Evolutionary conservation across 2,888 invertebrate genomes (phyloP).

Genomic region (Melanostoma mellinum): DNA sequence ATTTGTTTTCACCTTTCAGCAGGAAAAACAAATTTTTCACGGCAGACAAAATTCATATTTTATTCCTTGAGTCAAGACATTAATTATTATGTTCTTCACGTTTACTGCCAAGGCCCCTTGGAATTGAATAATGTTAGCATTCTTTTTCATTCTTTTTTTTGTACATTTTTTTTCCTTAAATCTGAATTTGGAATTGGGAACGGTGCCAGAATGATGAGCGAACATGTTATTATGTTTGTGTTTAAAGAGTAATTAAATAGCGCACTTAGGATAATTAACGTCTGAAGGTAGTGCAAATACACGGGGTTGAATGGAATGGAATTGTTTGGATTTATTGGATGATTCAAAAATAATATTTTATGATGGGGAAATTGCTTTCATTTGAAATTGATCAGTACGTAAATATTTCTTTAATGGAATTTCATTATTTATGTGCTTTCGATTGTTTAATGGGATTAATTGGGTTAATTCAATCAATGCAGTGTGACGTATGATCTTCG

Average conservation of each 20-base stretch:
- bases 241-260: conserved; percentile 31
- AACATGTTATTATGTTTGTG: conserved; percentile 2
- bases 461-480: too few relatives aligned
- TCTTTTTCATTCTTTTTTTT: conserved; percentile 2
- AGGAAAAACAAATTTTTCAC: conserved; percentile 27
- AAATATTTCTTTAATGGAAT: too few relatives aligned
- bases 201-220: conserved; percentile 2
- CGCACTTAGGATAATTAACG: conserved; percentile 29
- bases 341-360: background rate
- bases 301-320: background rate
- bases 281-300: conserved; percentile 22
- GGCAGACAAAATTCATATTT: background rate
- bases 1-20: conserved; percentile 17
- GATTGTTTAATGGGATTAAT: too few relatives aligned
- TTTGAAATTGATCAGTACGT: too few relatives aligned
- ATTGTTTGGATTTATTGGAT: conserved; percentile 2
- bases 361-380: too few relatives aligned
- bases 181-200: conserved; percentile 17
- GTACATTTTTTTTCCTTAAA: background rate
- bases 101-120: conserved; percentile 8
- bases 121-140: conserved; percentile 10
- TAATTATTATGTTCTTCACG: conserved; percentile 12
- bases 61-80: background rate
- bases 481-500: too few relatives aligned
- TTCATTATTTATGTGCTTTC: too few relatives aligned